phyloP scores from a whole-genome alignment of 2,113 vertebrate genomes.

The Corythornis madagascariensis region DNA sequence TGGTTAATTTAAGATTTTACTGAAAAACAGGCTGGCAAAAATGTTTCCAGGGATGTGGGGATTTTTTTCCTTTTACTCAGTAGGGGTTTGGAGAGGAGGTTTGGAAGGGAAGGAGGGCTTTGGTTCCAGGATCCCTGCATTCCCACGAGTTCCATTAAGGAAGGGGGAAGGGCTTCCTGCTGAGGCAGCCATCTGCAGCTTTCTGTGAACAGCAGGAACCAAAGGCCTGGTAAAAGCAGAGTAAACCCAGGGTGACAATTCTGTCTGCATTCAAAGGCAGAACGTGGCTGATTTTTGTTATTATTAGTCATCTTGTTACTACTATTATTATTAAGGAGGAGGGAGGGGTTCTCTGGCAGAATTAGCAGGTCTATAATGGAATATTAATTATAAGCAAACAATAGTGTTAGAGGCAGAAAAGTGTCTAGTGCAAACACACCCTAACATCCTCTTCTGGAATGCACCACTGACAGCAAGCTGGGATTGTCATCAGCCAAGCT shows the following conservation, averaged over 20 bases:
- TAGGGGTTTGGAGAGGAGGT: constrained; percentile 86
- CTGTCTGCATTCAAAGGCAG: constrained; percentile 61
- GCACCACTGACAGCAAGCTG: constrained; percentile 65
- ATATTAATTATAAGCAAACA: constrained; percentile 73
- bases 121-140: constrained; percentile 89
- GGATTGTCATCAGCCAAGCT: constrained; percentile 77
- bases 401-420: constrained; percentile 67
- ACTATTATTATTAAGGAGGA: constrained; percentile 50
- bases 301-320: constrained; percentile 1
- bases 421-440: constrained; percentile 59
- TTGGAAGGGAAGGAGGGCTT: constrained; percentile 89
- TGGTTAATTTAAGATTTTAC: constrained; percentile 80
- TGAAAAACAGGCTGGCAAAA: constrained; percentile 77
- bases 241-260: constrained; percentile 69
- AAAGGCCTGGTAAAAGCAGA: constrained; percentile 73
- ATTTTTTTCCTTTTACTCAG: constrained; percentile 77
- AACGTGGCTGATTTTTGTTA: constrained; percentile 29
- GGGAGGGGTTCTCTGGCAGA: constrained; percentile 39
- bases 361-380: constrained; percentile 39
- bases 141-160: constrained; percentile 94
- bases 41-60: constrained; percentile 77
- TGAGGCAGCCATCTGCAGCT: constrained; percentile 83
- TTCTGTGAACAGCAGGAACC: constrained; percentile 82
- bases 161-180: constrained; percentile 92
- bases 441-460: constrained; percentile 76